Conservation (phyloP, 2,888 invertebrate genomes). For the Trissolcus brochymenae region DNA sequence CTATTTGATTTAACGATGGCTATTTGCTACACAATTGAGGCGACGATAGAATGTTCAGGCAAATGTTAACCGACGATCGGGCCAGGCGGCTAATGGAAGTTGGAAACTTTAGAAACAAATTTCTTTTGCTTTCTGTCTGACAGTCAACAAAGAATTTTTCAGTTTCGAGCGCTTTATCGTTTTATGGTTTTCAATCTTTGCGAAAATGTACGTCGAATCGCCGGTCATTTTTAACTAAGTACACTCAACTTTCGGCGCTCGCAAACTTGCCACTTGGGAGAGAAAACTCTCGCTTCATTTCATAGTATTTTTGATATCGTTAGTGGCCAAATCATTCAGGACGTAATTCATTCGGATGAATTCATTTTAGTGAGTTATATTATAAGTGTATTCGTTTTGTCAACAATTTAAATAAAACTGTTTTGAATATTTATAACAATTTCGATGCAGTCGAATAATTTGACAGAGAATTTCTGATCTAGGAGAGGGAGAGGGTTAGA, state of each 20-base stretch:
- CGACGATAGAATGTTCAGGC: slow-evolving; percentile 42
- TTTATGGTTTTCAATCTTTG: slow-evolving; percentile 61
- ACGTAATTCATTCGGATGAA: too few species aligned
- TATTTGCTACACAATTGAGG: slow-evolving; percentile 42
- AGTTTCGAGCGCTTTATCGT: slow-evolving; percentile 53
- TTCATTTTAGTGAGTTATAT: background rate
- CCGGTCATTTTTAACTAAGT: slow-evolving; percentile 11
- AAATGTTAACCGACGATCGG: slow-evolving; percentile 46
- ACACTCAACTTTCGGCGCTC: background rate
- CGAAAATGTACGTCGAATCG: slow-evolving; percentile 30
- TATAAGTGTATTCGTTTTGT: too few species aligned
- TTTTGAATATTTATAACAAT: slow-evolving; percentile 13
- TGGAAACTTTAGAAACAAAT: slow-evolving; percentile 66
- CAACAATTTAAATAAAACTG: slow-evolving; percentile 15
- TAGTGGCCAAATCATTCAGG: too few species aligned
- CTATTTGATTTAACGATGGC: slow-evolving; percentile 32
- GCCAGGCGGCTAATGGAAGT: slow-evolving; percentile 66
- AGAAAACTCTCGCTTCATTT: too few species aligned
- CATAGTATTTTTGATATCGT: too few species aligned
- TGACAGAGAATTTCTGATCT: slow-evolving; percentile 7
- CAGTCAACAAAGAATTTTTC: slow-evolving; percentile 63
- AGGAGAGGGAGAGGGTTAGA: slow-evolving; percentile 43
- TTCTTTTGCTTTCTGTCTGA: slow-evolving; percentile 58
- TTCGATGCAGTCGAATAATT: slow-evolving; percentile 14
- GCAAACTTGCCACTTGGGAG: too few species aligned